Base-by-base conservation (phyloP, 2,888 invertebrate species). In the Dolichomitus sp. region DNA sequence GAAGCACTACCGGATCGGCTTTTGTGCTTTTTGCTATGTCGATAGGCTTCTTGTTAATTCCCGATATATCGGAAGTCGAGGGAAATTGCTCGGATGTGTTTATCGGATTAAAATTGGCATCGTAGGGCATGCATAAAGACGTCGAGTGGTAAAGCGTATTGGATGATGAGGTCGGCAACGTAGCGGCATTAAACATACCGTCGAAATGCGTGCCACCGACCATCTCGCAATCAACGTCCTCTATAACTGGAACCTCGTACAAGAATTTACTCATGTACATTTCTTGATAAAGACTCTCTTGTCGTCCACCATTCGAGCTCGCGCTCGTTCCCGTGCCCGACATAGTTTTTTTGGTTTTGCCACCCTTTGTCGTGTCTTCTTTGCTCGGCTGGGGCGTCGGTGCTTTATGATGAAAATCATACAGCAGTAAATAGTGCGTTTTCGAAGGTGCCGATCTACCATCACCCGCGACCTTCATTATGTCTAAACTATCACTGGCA, bases 401-500 rank as follows among this genome's bases (percentile, higher is more conserved):
- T 23, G 94, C 90, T 63, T 95, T 95, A 88, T 96, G 96, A 90
- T 96, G 95, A 94, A 97, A 96, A 89, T 97, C 97, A 85, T 96
- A 96, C 0, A 97, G 95, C 19, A 97, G 94, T 63, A 97, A 94
- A 91, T 96, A 96, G 85, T 91, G 91, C 80, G 87, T 90, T 86
- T 83, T 93, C 76, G 88, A 90, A 83, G 87, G 90, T 84, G 85
- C 92, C 87, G 91, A 87, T 57, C 76, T 52, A 86, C 91, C 89
- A 88, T 93, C 89, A 87, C 91, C 84, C 86, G 91, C 93, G 42
- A 94, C 94, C 80, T 94, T 94, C 93, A 95, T 94, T 84, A 95
- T 95, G 86, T 94, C 94, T 76, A 94, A 91, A 79, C 92, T 91
- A 86, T 93, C 92, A 88, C 93, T 93, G 70, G 93, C 89, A 52